Percentiles rank a stretch among this genome's conserved stretches.
phyloP scores from a whole-genome alignment of 2,797 vertebrate species.

The Labeo calbasu region DNA sequence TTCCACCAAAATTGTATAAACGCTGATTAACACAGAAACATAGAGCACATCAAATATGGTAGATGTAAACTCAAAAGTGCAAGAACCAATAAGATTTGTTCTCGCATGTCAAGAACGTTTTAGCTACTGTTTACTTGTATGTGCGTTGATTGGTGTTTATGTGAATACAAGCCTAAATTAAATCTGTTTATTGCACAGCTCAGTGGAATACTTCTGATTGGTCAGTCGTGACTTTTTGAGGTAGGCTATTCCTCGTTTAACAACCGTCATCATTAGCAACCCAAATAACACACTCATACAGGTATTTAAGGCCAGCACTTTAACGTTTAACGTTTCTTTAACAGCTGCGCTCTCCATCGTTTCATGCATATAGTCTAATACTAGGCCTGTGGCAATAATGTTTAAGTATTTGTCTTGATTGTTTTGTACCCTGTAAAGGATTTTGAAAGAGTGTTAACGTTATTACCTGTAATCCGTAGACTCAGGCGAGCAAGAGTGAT shows the following conservation, averaged over 20 bases:
- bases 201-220: background rate
- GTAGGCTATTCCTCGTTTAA: background rate
- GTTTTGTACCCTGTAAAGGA: background rate
- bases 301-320: too few species aligned
- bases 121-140: background rate
- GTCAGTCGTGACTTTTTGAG: background rate
- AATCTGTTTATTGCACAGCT: background rate
- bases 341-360: background rate
- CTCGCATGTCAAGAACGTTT: background rate
- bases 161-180: background rate
- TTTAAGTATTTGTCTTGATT: background rate
- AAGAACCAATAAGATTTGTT: background rate
- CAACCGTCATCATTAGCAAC: too few species aligned
- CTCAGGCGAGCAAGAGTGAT: background rate
- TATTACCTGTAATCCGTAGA: background rate
- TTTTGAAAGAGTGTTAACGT: background rate
- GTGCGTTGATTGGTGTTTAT: background rate
- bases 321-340: too few species aligned
- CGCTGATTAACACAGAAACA: background rate
- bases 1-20: background rate
- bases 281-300: too few species aligned
- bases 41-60: background rate
- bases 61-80: background rate
- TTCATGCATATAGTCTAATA: background rate
- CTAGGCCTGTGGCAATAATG: background rate